Evolutionary conservation across 2,888 invertebrate genomes (phyloP).

Genomic region (Lordiphosa andalusiaca): DNA sequence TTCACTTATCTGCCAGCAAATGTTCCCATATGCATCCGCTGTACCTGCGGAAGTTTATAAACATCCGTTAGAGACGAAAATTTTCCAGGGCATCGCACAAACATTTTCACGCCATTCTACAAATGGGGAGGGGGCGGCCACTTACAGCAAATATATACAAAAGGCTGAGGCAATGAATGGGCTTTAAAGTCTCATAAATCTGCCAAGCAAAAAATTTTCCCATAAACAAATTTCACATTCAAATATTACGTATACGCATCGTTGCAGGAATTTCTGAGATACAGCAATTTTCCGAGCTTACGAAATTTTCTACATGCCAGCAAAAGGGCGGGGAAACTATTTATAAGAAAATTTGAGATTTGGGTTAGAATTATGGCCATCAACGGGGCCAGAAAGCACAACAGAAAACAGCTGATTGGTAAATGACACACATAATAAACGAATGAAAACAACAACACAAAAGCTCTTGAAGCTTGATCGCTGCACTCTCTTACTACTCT

Average conservation of each 20-base stretch:
- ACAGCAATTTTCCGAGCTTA: constrained; percentile 58
- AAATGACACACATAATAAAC: constrained; percentile 12
- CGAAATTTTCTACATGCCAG: constrained; percentile 59
- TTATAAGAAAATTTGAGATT: constrained; percentile 42
- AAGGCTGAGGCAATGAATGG: constrained; percentile 3
- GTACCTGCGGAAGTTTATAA: too few relatives aligned
- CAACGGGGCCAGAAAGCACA: constrained; percentile 19
- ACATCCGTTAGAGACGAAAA: constrained; percentile 6
- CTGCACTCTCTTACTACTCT: constrained; percentile 32
- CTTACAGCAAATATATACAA: constrained; percentile 1
- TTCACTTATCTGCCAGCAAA: too few relatives aligned
- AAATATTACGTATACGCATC: constrained; percentile 27
- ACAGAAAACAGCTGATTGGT: constrained; percentile 68
- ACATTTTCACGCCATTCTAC: constrained; percentile 9
- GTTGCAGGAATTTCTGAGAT: constrained; percentile 28
- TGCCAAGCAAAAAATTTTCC: constrained; percentile 1
- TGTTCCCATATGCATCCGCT: too few relatives aligned
- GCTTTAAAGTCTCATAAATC: constrained; percentile 26
- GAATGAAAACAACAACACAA: constrained; percentile 20
- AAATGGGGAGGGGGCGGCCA: not conserved
- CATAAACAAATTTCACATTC: constrained; percentile 21
- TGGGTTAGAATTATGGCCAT: constrained; percentile 13
- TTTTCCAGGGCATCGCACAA: constrained; percentile 12
- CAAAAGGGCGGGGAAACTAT: constrained; percentile 8
- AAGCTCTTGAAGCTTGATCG: constrained; percentile 58